phyloP scores from a whole-genome alignment of 2,113 vertebrate species.

The Centrocercus urophasianus region DNA sequence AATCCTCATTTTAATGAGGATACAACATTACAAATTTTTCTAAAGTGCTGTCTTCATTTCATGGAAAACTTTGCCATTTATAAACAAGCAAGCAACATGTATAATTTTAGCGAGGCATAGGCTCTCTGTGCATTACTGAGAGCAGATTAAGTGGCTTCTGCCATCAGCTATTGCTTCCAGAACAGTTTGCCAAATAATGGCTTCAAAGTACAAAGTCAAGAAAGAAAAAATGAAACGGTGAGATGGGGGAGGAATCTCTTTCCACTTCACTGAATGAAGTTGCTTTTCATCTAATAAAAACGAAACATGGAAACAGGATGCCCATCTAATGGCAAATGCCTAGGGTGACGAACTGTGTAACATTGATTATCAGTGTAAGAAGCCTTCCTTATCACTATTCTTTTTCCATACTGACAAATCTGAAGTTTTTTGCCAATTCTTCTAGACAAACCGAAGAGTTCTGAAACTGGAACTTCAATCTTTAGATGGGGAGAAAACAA shows the following conservation, averaged over 20 bases:
- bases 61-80: neutral
- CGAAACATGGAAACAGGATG: neutral
- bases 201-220: neutral
- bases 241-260: neutral
- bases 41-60: neutral
- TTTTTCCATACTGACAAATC: neutral
- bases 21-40: neutral
- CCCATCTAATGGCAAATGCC: neutral
- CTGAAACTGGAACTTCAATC: neutral
- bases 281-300: neutral
- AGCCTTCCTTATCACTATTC: neutral
- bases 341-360: neutral
- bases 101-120: neutral
- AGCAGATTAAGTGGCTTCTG: neutral
- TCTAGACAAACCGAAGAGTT: neutral
- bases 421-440: neutral
- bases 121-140: neutral
- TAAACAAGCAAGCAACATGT: neutral
- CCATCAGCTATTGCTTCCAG: constrained; percentile 12
- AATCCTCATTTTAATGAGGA: neutral
- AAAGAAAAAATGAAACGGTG: neutral
- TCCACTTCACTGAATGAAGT: neutral
- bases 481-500: neutral
- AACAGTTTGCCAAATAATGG: neutral
- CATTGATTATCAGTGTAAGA: neutral